These are phyloP conservation scores for Pachymerium ferrugineum DNA, from an alignment of 2,888 invertebrate genomes.

Conservation along the genomic window DNA sequence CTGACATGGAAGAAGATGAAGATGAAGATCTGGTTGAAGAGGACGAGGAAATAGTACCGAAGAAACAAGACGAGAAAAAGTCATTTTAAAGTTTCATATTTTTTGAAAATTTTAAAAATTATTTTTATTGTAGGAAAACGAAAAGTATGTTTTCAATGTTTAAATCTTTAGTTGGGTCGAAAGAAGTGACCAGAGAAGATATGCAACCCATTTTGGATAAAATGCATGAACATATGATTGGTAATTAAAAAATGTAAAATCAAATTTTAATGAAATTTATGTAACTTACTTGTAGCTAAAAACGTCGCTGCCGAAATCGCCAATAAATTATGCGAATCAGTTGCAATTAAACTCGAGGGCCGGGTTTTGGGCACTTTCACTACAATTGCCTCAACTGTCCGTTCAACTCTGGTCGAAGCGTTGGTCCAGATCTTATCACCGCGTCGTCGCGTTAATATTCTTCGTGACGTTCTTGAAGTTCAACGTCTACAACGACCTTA, in stretches of 20 bases:
- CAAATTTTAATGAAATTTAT: background rate
- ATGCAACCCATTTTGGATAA: conserved; percentile 85
- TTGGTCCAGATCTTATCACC: conserved; percentile 92
- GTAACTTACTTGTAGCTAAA: conserved; percentile 56
- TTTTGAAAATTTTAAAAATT: background rate
- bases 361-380: conserved; percentile 89
- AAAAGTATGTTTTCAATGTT: conserved; percentile 77
- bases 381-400: conserved; percentile 81
- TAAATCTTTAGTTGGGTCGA: conserved; percentile 80
- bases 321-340: conserved; percentile 85
- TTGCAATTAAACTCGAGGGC: conserved; percentile 82
- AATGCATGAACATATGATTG: conserved; percentile 87
- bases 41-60: conserved; percentile 56
- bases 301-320: conserved; percentile 98
- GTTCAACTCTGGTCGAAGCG: conserved; percentile 79
- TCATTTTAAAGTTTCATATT: no score
- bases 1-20: conserved; percentile 69
- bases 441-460: conserved; percentile 87
- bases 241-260: conserved; percentile 40
- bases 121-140: background rate
- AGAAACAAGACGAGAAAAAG: conserved; percentile 40
- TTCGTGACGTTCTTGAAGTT: conserved; percentile 91
- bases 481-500: conserved; percentile 76
- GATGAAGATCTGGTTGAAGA: conserved; percentile 52
- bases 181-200: conserved; percentile 71